phyloP scores from a whole-genome alignment of 2,888 invertebrate genomes.

The Drosophila suboccidentalis region DNA sequence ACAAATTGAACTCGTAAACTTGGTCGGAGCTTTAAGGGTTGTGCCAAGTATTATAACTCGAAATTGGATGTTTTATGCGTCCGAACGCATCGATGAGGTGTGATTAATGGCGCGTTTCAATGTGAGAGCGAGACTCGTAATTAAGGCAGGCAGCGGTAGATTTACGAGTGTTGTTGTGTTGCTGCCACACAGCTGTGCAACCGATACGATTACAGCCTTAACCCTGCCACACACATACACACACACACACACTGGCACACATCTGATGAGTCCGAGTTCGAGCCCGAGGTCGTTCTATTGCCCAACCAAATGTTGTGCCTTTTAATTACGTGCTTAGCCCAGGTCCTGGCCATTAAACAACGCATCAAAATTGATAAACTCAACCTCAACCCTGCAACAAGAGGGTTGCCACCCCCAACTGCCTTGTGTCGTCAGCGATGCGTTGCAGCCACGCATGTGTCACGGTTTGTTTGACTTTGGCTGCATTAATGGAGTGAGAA shows the following conservation, averaged over 20 bases:
- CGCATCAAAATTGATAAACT: conserved; percentile 73
- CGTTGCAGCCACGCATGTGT: conserved; percentile 58
- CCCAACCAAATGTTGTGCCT: conserved; percentile 56
- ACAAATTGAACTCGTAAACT: conserved; percentile 61
- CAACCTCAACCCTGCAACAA: conserved; percentile 35
- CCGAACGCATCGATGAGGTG: conserved; percentile 73
- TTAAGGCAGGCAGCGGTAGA: conserved; percentile 61
- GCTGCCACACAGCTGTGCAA: conserved; percentile 39
- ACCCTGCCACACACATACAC: conserved; percentile 1
- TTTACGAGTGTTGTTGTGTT: conserved; percentile 48
- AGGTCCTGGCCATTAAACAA: conserved; percentile 67
- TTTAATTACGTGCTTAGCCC: conserved; percentile 73
- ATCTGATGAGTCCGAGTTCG: too few species aligned
- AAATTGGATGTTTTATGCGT: conserved; percentile 69
- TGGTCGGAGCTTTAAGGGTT: conserved; percentile 17
- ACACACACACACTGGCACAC: background rate
- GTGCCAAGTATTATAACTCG: conserved; percentile 5
- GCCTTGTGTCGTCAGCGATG: conserved; percentile 35
- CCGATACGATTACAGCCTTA: conserved; percentile 18
- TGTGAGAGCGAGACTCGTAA: conserved; percentile 62
- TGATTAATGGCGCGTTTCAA: conserved; percentile 74
- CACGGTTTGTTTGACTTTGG: conserved; percentile 48
- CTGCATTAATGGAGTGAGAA: conserved; percentile 58
- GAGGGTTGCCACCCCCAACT: background rate
- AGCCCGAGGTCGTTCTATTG: conserved; percentile 41